Conservation (phyloP, 2,113 vertebrate species). For the Gobiocypris rarus region DNA sequence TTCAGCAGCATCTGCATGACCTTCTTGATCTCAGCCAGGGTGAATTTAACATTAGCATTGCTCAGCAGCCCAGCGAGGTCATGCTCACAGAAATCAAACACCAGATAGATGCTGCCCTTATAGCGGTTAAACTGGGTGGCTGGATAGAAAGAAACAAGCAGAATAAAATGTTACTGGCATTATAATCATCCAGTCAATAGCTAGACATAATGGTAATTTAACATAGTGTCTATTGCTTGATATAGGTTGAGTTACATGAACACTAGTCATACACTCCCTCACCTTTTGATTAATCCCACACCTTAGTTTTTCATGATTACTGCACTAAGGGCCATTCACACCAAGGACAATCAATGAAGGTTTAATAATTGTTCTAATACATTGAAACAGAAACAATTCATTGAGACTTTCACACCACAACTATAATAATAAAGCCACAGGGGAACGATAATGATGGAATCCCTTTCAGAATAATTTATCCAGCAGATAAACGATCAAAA, state of each 20-base stretch:
- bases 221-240: neutral
- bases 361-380: too few relatives aligned
- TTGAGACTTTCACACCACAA: too few relatives aligned
- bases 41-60: slow-evolving; percentile 82
- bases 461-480: too few relatives aligned
- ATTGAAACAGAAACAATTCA: too few relatives aligned
- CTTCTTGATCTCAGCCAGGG: slow-evolving; percentile 75
- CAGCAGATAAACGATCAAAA: too few relatives aligned
- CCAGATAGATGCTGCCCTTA: slow-evolving; percentile 98
- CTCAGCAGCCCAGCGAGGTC: slow-evolving; percentile 95
- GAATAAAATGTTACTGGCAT: neutral
- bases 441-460: too few relatives aligned
- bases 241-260: neutral
- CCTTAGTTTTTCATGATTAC: neutral
- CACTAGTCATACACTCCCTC: neutral
- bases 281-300: neutral
- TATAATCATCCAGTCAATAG: neutral
- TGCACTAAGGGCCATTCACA: neutral
- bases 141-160: slow-evolving; percentile 55
- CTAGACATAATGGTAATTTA: neutral
- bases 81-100: slow-evolving; percentile 99
- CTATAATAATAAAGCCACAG: too few relatives aligned
- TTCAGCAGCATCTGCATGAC: slow-evolving; percentile 99
- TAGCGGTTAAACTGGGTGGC: slow-evolving; percentile 96
- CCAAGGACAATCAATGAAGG: neutral